These are phyloP conservation scores for Oreochromis grahami DNA, from an alignment of 2,797 vertebrate species.

Conservation along the genomic window DNA sequence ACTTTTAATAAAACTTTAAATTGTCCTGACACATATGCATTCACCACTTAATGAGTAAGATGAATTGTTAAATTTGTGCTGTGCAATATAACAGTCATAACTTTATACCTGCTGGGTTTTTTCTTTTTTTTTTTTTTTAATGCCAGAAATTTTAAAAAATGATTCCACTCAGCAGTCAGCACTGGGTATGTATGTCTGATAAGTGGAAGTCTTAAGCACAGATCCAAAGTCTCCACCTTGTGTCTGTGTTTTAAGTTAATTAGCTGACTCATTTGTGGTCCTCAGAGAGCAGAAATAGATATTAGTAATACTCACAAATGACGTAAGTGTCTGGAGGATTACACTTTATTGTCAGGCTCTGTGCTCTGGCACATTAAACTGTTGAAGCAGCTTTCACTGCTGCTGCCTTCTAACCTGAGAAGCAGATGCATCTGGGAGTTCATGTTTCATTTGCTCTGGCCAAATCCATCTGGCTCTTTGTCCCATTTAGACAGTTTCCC, in stretches of 20 bases:
- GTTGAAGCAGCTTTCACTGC: neutral
- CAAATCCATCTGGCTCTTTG: neutral
- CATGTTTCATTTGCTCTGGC: neutral
- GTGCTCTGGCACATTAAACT: neutral
- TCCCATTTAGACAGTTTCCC: neutral
- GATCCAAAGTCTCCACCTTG: neutral
- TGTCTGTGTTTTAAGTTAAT: neutral
- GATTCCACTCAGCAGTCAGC: neutral
- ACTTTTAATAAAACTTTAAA: neutral
- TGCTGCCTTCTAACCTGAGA: neutral
- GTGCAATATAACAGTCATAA: neutral
- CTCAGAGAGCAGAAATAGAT: neutral
- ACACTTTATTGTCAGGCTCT: neutral
- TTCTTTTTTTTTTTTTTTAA: fast-evolving
- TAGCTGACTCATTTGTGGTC: neutral
- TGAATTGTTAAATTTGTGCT: neutral
- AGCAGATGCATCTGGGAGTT: neutral
- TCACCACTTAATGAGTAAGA: neutral
- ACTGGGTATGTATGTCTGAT: neutral
- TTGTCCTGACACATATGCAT: too few relatives aligned
- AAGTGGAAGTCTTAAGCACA: neutral
- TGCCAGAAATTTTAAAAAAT: neutral
- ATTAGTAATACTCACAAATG: neutral
- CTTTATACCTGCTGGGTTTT: neutral
- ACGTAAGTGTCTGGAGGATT: neutral